Conservation (phyloP, 2,797 vertebrate genomes). For the Antrozous pallidus region DNA sequence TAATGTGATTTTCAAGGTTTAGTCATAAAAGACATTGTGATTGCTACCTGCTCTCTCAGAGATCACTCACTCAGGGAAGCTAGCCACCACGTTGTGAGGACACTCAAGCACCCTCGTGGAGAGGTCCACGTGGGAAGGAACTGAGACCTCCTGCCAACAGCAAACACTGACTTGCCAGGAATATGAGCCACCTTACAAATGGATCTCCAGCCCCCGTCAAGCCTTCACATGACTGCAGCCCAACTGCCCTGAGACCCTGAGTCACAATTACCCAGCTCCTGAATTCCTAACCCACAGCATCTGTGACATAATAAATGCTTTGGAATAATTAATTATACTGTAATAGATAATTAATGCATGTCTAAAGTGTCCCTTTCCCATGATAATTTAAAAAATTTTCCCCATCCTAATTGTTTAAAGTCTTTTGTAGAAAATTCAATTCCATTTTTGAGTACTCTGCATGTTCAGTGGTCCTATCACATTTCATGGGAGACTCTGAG, state of each 20-base stretch:
- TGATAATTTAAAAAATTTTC: background rate
- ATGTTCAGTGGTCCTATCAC: constrained; percentile 17
- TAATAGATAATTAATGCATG: background rate
- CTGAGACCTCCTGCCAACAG: background rate
- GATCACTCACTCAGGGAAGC: background rate
- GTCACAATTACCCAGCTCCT: background rate
- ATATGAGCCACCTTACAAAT: background rate
- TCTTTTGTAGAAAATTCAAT: background rate
- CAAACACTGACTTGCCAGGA: background rate
- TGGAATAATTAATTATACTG: background rate
- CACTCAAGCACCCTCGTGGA: background rate
- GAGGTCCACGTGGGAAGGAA: background rate
- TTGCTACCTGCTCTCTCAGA: background rate
- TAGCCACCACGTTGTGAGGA: background rate
- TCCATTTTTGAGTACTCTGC: background rate
- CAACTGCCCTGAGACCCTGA: background rate
- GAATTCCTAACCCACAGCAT: background rate
- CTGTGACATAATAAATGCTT: constrained; percentile 15
- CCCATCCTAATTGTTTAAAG: background rate
- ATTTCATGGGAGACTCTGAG: background rate
- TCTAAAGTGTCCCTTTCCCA: background rate
- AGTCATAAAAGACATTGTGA: constrained; percentile 9
- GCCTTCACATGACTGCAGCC: background rate
- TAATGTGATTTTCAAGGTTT: background rate
- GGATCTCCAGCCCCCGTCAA: background rate